A percentile compares a stretch with the other conserved stretches of the same genome.
Evolutionary conservation across 2,113 vertebrate species (phyloP).

Genomic region (Chlorodrepanis virens): DNA sequence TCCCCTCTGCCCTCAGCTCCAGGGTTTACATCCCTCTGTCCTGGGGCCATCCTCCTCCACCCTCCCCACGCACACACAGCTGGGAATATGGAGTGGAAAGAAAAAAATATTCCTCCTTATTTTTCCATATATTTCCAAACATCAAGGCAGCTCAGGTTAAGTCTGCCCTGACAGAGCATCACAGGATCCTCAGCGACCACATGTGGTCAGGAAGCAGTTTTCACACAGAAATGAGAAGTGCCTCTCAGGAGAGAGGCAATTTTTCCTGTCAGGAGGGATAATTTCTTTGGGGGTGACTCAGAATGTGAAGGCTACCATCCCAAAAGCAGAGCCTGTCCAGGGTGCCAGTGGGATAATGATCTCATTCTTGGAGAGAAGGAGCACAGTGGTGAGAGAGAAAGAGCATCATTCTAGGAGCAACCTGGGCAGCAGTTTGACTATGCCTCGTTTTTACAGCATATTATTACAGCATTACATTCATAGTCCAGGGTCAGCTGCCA

Average conservation of each 20-base stretch:
- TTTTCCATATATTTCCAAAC: not conserved
- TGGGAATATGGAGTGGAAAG: fast-evolving
- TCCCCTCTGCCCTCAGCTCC: not conserved
- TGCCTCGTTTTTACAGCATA: conserved; percentile 75
- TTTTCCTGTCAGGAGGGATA: not conserved
- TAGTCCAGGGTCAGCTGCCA: conserved; percentile 83
- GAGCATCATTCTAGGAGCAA: conserved; percentile 58
- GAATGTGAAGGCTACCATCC: not conserved
- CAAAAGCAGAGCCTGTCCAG: not conserved
- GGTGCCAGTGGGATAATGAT: not conserved
- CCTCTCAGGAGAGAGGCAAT: not conserved
- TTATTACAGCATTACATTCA: conserved; percentile 80
- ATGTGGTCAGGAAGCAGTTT: not conserved
- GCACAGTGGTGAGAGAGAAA: conserved; percentile 58
- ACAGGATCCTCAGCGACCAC: not conserved
- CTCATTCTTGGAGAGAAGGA: conserved; percentile 6
- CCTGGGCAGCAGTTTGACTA: conserved; percentile 68
- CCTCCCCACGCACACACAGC: not conserved
- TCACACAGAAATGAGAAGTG: not conserved
- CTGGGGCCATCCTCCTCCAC: not conserved
- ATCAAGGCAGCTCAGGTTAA: not conserved
- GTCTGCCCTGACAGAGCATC: not conserved
- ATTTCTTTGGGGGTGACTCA: not conserved
- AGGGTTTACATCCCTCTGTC: not conserved
- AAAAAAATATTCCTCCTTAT: not conserved